Evolutionary conservation across 2,113 vertebrate genomes (phyloP).

Genomic region (Indri indri): DNA sequence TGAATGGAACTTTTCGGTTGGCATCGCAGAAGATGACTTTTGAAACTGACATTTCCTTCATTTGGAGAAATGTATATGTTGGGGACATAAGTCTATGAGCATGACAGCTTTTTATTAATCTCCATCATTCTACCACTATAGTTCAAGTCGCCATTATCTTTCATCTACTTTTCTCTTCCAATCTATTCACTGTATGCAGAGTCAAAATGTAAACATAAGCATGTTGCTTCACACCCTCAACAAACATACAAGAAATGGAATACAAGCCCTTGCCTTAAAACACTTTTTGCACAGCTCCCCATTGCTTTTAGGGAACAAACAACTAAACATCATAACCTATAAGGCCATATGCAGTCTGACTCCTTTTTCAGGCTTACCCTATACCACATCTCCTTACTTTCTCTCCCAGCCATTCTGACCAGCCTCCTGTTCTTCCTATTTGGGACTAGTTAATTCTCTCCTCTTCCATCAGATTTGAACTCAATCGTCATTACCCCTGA

Average conservation of each 20-base stretch:
- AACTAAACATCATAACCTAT: background rate
- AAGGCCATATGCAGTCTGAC: background rate
- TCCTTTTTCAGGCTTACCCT: background rate
- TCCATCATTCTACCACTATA: background rate
- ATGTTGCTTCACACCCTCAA: background rate
- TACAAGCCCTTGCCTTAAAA: background rate
- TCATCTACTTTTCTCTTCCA: background rate
- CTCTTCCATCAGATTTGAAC: background rate
- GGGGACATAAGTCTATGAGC: background rate
- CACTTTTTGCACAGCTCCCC: background rate
- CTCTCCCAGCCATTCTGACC: background rate
- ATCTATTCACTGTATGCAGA: background rate
- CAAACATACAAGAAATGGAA: background rate
- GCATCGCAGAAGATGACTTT: slow-evolving; percentile 44
- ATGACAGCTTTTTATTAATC: background rate
- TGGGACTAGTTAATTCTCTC: background rate
- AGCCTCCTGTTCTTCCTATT: background rate
- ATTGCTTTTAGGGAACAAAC: background rate
- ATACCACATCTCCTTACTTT: background rate
- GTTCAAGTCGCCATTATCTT: background rate
- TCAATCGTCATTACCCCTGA: background rate
- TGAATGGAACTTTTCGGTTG: background rate
- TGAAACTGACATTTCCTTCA: slow-evolving; percentile 25
- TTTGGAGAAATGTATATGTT: background rate
- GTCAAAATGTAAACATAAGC: background rate